These are phyloP conservation scores for Loriculus beryllinus DNA, from an alignment of 2,797 vertebrate species.

Conservation along the genomic window DNA sequence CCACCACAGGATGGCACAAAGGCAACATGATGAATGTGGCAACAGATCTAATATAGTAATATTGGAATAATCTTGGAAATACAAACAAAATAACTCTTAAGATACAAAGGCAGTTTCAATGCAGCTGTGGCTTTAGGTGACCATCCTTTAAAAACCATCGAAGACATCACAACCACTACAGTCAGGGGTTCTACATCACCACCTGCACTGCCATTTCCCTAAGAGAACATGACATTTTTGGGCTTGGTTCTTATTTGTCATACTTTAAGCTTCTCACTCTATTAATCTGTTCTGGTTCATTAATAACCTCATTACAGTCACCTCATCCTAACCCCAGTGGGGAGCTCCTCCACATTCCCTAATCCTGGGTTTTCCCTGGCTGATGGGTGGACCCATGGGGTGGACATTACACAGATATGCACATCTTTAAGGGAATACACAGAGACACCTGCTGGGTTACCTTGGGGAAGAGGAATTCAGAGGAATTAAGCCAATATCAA, in stretches of 20 bases:
- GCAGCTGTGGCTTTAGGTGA: neutral
- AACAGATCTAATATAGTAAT: neutral
- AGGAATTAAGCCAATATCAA: neutral
- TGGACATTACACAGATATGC: rapidly evolving
- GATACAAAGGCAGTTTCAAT: neutral
- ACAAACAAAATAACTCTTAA: neutral
- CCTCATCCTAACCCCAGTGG: rapidly evolving
- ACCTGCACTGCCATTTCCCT: neutral
- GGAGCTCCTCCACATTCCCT: neutral
- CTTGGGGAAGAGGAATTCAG: rapidly evolving
- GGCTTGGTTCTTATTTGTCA: neutral
- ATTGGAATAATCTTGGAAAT: neutral
- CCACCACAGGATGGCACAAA: neutral
- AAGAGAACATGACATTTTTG: neutral
- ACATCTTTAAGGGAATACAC: neutral
- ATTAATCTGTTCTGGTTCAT: neutral
- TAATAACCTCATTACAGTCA: neutral
- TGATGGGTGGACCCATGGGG: too few species aligned
- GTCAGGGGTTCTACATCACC: neutral
- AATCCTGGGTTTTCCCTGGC: neutral
- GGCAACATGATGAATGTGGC: neutral
- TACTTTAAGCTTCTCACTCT: neutral
- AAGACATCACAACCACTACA: neutral
- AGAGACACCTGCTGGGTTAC: neutral
- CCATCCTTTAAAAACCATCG: neutral